A percentile compares a stretch with the other conserved stretches of the same genome.
Conservation (phyloP, 2,888 invertebrate species). For the Hymenopus coronatus region DNA sequence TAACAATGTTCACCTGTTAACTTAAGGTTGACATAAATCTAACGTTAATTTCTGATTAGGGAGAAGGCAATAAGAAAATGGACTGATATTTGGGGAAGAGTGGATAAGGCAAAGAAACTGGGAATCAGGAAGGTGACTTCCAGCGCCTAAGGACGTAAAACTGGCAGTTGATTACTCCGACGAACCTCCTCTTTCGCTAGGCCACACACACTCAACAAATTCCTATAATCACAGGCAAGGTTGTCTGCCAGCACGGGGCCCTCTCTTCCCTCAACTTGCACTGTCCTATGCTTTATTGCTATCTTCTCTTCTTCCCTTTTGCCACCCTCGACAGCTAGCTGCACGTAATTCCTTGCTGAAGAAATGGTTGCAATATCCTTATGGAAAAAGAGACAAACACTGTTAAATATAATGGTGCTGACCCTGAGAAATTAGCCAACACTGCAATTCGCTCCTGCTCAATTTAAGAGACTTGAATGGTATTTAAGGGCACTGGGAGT, state of each 20-base stretch:
- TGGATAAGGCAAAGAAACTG: not conserved
- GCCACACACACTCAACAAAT: constrained; percentile 9
- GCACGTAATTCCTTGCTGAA: not conserved
- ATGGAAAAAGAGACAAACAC: not conserved
- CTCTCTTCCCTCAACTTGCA: not conserved
- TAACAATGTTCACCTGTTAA: not conserved
- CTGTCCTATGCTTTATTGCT: not conserved
- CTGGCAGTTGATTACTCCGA: not conserved
- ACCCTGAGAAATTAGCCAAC: not conserved
- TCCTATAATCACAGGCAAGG: constrained; percentile 1
- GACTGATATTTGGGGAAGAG: not conserved
- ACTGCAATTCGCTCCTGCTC: not conserved
- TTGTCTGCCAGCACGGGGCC: too few species aligned
- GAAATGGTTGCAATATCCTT: not conserved
- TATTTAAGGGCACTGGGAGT: not conserved
- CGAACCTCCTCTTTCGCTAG: not conserved
- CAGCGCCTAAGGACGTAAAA: not conserved
- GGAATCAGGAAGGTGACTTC: not conserved
- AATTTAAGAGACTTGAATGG: not conserved
- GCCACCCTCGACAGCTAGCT: not conserved
- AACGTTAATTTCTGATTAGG: not conserved
- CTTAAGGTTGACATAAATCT: not conserved
- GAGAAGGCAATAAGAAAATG: not conserved
- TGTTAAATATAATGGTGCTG: not conserved
- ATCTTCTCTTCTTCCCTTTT: not conserved